Base-by-base conservation (phyloP, 37 sponge, comb jelly and placozoan species). In the Agelas oroides region DNA sequence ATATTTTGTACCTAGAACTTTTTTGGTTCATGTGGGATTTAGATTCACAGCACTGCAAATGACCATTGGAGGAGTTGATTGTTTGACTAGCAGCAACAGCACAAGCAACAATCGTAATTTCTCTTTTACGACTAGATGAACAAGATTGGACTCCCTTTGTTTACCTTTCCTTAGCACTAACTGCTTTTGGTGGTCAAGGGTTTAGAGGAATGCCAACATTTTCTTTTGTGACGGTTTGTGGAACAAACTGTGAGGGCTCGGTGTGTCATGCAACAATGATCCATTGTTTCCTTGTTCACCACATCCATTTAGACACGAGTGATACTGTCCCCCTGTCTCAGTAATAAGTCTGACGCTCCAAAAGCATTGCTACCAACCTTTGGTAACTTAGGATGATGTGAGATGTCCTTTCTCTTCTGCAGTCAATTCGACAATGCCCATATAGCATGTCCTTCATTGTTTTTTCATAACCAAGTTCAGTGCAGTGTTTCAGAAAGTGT, bases 131-230 rank as follows among this genome's bases (percentile, higher is more conserved):
- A 19, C 85, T 86, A 62, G 55, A 18, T 17, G 32, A 24, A 5
- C 59, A 21, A 25, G 65, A 59, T 56, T 55, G 17, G 20, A 68
- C 63, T 35, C 85, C 59, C 39, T 84, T 78, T 33, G 24, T 3
- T 34, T 80, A 53, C 17, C 12, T 31, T 13, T 80, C 87, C n/a
- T 16, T 89, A 17, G 27, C 20, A 24, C 85, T 35, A 1, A 90
- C 59, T 24, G 85, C 34, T 21, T 36, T 84, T n/a, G 81, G 80
- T 2, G 91, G 13, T n/a, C 25, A 53, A 34, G 32, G 76, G 23
- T 90, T 76, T 30, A 90, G 60, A 2, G 91, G 91, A 80, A 90
- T 60, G 5, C 91, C 91, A 71, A 33, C 65, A 60, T 90, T 75
- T 35, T 84, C 85, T 28, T 61, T 53, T 70, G 75, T 6, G 79